Conservation (phyloP, 1,140 invertebrate species). For the Heliconius hermathena region DNA sequence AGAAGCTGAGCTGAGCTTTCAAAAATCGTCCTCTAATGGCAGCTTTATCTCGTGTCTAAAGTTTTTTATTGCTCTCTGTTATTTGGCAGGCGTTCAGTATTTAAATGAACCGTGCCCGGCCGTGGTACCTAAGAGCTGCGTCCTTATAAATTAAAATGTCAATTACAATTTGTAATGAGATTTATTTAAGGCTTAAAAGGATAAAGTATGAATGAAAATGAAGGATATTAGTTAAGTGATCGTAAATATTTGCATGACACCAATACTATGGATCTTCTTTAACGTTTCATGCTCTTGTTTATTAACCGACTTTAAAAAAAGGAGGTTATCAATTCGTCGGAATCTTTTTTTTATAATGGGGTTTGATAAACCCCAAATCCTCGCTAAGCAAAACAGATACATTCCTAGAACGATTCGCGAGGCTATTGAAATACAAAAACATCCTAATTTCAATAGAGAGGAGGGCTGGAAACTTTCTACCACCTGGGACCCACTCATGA, state of each 20-base stretch:
- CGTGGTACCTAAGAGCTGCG: conserved; percentile 6
- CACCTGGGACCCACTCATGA: too few species aligned
- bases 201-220: not conserved
- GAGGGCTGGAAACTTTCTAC: too few species aligned
- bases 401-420: too few species aligned
- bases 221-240: not conserved
- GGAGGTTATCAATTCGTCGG: too few species aligned
- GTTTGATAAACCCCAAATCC: too few species aligned
- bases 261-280: too few species aligned
- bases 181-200: not conserved
- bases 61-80: conserved; percentile 19
- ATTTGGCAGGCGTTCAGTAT: conserved; percentile 27
- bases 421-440: too few species aligned
- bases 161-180: conserved; percentile 21
- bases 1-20: not conserved
- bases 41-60: conserved; percentile 22
- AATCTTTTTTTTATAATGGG: too few species aligned
- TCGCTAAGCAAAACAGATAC: too few species aligned
- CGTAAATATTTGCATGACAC: not conserved
- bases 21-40: conserved; percentile 19
- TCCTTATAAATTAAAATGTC: conserved; percentile 26
- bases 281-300: too few species aligned
- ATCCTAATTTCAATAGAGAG: too few species aligned
- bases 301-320: too few species aligned
- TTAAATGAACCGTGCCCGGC: conserved; percentile 23